phyloP scores from a whole-genome alignment of 1,140 invertebrate genomes.

The Sipha flava region DNA sequence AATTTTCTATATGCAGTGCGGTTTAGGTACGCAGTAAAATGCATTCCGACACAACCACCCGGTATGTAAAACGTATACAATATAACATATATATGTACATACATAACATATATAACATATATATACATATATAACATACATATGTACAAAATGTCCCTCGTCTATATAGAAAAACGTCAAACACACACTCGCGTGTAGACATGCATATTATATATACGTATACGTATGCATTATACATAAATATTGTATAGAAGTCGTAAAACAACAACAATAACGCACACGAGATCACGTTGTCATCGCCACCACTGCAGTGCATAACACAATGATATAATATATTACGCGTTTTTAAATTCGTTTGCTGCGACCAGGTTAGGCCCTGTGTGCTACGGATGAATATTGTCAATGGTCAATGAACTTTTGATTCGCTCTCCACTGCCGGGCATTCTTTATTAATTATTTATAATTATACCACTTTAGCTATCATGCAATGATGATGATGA shows the following conservation, averaged over 20 bases:
- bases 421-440: not conserved
- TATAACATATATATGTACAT: too few species aligned
- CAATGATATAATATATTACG: too few species aligned
- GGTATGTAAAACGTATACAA: too few species aligned
- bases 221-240: not conserved
- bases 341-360: too few species aligned
- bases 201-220: not conserved
- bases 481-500: too few species aligned
- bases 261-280: not conserved
- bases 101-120: too few species aligned
- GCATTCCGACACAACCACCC: too few species aligned
- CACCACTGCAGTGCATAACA: not conserved
- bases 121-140: too few species aligned
- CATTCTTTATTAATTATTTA: conserved; percentile 26
- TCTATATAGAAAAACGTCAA: not conserved
- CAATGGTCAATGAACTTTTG: conserved; percentile 24
- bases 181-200: too few species aligned
- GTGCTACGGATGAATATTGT: not conserved
- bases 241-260: not conserved
- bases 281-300: not conserved
- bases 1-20: too few species aligned
- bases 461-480: not conserved
- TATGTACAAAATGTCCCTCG: not conserved
- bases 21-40: too few species aligned
- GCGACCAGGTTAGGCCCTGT: too few species aligned